Evolutionary conservation across 2,797 vertebrate species (phyloP).

Genomic region (Pelobates cultripes): DNA sequence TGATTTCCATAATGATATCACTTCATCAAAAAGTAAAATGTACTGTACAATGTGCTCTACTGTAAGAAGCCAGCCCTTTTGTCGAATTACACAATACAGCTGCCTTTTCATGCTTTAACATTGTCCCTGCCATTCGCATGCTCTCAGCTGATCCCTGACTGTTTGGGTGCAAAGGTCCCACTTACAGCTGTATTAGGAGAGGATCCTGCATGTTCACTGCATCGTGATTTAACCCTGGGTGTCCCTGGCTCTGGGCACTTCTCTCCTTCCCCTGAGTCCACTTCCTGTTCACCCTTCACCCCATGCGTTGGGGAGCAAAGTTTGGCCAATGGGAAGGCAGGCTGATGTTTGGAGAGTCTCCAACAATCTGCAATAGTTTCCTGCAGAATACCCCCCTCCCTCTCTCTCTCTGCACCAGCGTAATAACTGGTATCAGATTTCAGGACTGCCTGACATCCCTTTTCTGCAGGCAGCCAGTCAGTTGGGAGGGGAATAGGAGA

Average conservation of each 20-base stretch:
- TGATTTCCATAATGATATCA: too few relatives aligned
- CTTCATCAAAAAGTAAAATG: too few relatives aligned
- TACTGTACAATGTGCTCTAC: too few relatives aligned
- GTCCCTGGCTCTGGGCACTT: slow-evolving; percentile 26
- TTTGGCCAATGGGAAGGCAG: slow-evolving; percentile 45
- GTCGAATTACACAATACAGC: background rate
- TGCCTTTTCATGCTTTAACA: background rate
- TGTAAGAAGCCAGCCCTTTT: background rate
- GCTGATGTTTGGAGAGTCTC: slow-evolving; percentile 22
- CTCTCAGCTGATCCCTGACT: background rate
- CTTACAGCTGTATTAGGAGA: slow-evolving; percentile 76
- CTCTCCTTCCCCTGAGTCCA: slow-evolving; percentile 59
- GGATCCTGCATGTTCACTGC: slow-evolving; percentile 72
- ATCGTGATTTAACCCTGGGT: slow-evolving; percentile 65
- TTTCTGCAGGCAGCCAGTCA: background rate
- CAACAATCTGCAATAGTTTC: slow-evolving; percentile 54
- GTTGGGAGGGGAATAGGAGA: background rate
- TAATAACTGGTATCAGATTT: slow-evolving; percentile 69
- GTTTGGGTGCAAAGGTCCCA: slow-evolving; percentile 60
- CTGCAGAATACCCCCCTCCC: slow-evolving; percentile 49
- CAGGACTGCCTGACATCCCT: slow-evolving; percentile 66
- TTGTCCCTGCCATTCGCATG: background rate
- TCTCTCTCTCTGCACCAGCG: slow-evolving; percentile 15
- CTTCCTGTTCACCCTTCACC: slow-evolving; percentile 84
- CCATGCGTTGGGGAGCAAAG: slow-evolving; percentile 53